Base-by-base conservation (phyloP, 1,140 invertebrate species). In the Zeugodacus cucurbitae region DNA sequence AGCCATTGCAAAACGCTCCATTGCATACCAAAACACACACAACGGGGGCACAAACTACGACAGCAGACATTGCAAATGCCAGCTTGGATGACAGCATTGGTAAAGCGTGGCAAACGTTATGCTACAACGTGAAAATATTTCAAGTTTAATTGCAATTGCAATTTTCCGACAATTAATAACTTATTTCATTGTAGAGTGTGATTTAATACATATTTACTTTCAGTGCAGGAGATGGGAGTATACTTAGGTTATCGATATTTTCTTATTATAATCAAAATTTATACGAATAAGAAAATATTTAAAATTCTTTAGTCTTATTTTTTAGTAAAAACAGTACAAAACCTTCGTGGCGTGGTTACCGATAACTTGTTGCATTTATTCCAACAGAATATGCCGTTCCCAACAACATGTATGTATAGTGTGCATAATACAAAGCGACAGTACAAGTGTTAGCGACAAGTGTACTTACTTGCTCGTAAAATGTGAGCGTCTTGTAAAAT, bases 11-110 rank as follows among this genome's bases (percentile, higher is more conserved):
- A 32, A 67, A 67, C 62, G 62, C 62, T 67, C 26, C 62, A 67
- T 67, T 67, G 62, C 62, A 67, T 67, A 67, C 62, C 62, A 67
- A 67, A 67, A 32, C n/a, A n/a, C n/a, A n/a, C n/a, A n/a, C 62
- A 67, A 32, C 29, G 29, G 29, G 62, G 59, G 26, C 59, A 26
- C 59, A 26, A n/a, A n/a, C n/a, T n/a, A n/a, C n/a, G n/a, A 62
- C 59, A 5, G 22, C 26, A n/a, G 59, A 26, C 26, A n/a, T 5
- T 0, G 59, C 26, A n/a, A 62, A 62, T 20, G n/a, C 10, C 62
- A 32, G 29, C 26, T 3, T 26, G 11, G 29, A 29, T 29, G 62
- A 67, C 62, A 67, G 29, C 59, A 67, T 26, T 67, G 62, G 7
- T 67, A 32, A 32, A 32, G 62, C 29, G 59, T 29, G 62, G 26